Evolutionary conservation across 2,888 invertebrate genomes (phyloP), one percentile per base, ranked within the genome.

Genomic region (Zhuqinia jingwanae): DNA sequence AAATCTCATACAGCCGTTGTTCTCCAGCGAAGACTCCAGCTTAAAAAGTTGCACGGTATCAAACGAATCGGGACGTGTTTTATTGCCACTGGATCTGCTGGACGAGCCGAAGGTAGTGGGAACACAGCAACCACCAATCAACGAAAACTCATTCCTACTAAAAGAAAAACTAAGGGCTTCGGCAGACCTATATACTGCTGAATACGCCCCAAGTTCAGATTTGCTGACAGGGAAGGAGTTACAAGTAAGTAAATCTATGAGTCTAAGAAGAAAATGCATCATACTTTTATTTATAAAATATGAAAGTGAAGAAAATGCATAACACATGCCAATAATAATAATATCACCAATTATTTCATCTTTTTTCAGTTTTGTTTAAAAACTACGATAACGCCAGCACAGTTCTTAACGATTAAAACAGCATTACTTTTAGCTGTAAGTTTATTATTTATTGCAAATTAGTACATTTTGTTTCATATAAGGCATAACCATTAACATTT

Each of bases 391-490:
- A 81, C 83, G 15, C 90, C 90, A 36, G 80, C 96, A 85, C 96
- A 96, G 92, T 98, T 97, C 93, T 95, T 97, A 91, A 96, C 97
- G 2, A 94, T 97, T 92, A 98, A 98, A 93, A 96, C 97, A 15
- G 94, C 97, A 91, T 94, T 97, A 89, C 94, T 98, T 85, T 95
- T 96, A 92, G 95, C 80, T 30, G 87, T 88, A 85, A 85, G 87
- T 82, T 45, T 50, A 22, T 27, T 68, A 10, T 65, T 65, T 65
- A 36, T 36, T 36, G 36, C 36, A 45, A 65, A 79, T 60, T 56
- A 25, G 11, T 70, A 36, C 30, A n/a, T 17, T 68, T 2, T 6
- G 22, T 60, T 13, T 27, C 1, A 30, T n/a, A 30, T 60, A 60
- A 22, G 10, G 15, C 22, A 15, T n/a, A 30, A 27, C 2, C 20